Base-by-base conservation (phyloP, 2,888 invertebrate genomes). In the Sphinx pinastri region DNA sequence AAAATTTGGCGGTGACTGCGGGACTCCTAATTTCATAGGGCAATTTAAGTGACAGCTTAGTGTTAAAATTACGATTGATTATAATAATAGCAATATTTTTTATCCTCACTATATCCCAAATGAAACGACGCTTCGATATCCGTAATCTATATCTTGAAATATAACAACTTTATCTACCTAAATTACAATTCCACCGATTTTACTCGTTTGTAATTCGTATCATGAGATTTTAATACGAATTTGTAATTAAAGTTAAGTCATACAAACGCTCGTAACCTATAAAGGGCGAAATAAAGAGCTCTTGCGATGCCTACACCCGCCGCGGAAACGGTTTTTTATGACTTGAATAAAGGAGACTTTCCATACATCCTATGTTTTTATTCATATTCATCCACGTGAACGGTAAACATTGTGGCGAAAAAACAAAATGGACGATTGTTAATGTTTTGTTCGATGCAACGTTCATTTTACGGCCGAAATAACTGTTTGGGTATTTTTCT, bases 221-320 rank as follows among this genome's bases (percentile, higher is more conserved):
- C 54, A 45, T 38, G 72, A 71, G 68, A 60, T 71, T 75, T 76
- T 76, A 73, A 78, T 74, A 72, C 68, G 54, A 68, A 63, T 70
- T 55, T 60, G 68, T 47, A 72, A 71, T 70, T 66, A 19, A 47
- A 57, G 57, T 72, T 60, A 51, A 52, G 59, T 14, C 51, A 25
- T 71, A 38, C 19, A 49, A 19, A 67, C 59, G 51, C 55, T 69
- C 57, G 69, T 52, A 68, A 60, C 60, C 60, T 70, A 60, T 60
- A 52, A 16, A 67, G 55, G 14, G 57, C 38, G 60, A 69, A 47
- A 71, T 49, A 67, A 71, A 59, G 66, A 57, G 66, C 69, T 67
- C 69, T 67, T 67, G 54, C n/a, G 59, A 63, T 63, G 47, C 47
- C 63, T 63, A 63, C 63, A 63, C 19, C 6, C 31, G 63, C 49